A percentile compares a stretch with the other conserved stretches of the same genome.
Conservation (phyloP, 2,113 vertebrate genomes). For the Perca schrenkii region DNA sequence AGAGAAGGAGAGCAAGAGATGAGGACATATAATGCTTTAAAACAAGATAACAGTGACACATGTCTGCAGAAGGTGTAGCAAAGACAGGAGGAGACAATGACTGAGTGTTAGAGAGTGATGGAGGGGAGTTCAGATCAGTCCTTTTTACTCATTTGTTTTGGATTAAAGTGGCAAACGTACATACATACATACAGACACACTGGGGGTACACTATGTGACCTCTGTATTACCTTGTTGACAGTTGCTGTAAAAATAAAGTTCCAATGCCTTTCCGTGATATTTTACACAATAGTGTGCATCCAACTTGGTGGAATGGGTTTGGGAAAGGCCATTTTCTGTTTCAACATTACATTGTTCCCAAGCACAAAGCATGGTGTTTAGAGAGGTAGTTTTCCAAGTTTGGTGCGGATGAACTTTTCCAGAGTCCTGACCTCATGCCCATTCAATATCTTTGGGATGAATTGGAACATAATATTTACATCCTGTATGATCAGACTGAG, state of each 20-base stretch:
- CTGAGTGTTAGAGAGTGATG: slow-evolving; percentile 8
- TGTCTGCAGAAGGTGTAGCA: slow-evolving; percentile 26
- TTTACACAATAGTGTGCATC: background rate
- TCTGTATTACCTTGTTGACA: background rate
- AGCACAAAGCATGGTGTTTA: background rate
- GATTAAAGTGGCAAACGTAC: slow-evolving; percentile 3
- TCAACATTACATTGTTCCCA: background rate
- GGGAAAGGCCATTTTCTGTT: background rate
- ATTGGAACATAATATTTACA: background rate
- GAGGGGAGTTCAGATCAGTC: slow-evolving; percentile 4
- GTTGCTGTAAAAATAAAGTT: background rate
- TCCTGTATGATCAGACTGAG: background rate
- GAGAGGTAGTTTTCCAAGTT: background rate
- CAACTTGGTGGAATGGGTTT: background rate
- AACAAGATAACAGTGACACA: slow-evolving; percentile 70
- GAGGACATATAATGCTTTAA: slow-evolving; percentile 29
- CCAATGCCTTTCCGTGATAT: background rate
- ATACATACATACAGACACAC: background rate
- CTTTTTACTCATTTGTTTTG: slow-evolving; percentile 27
- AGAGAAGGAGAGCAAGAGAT: slow-evolving; percentile 23
- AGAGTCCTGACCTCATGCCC: background rate
- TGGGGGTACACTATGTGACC: background rate
- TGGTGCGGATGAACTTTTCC: background rate
- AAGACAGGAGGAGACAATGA: slow-evolving; percentile 23
- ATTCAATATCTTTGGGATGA: background rate